phyloP scores from a whole-genome alignment of 1,140 invertebrate genomes.

The Zaprionus ornatus region DNA sequence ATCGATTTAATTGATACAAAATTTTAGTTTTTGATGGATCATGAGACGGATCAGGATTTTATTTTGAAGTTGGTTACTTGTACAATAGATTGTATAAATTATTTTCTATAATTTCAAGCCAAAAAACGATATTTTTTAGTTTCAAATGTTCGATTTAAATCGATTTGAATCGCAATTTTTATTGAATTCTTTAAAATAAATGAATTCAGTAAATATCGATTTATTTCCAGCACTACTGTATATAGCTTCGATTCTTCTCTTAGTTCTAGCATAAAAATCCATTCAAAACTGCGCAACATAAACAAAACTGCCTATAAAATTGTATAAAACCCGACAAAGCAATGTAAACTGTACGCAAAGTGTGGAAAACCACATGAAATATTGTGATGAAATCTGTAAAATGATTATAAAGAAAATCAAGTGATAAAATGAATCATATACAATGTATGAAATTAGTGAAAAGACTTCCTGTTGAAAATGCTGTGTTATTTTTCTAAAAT shows the following conservation, averaged over 20 bases:
- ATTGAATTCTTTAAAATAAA: no score
- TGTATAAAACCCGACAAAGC: background rate
- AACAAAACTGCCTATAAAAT: background rate
- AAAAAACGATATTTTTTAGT: no score
- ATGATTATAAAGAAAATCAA: background rate
- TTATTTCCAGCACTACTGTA: no score
- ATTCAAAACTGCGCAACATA: background rate
- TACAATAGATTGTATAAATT: no score
- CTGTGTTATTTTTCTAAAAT: background rate
- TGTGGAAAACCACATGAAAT: background rate
- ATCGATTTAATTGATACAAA: no score
- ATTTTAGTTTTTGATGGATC: no score
- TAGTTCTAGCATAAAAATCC: background rate
- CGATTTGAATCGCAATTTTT: no score
- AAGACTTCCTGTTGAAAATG: background rate
- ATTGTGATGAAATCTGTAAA: background rate
- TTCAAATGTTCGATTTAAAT: no score
- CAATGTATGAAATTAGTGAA: background rate
- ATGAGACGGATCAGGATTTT: no score
- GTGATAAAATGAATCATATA: background rate
- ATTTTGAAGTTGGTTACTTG: no score
- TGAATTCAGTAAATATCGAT: no score
- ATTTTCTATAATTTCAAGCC: no score
- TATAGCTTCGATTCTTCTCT: background rate
- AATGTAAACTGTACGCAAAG: background rate